These are phyloP conservation scores for Aphaenogaster floridana DNA, from an alignment of 1,140 invertebrate genomes.

Conservation along the genomic window DNA sequence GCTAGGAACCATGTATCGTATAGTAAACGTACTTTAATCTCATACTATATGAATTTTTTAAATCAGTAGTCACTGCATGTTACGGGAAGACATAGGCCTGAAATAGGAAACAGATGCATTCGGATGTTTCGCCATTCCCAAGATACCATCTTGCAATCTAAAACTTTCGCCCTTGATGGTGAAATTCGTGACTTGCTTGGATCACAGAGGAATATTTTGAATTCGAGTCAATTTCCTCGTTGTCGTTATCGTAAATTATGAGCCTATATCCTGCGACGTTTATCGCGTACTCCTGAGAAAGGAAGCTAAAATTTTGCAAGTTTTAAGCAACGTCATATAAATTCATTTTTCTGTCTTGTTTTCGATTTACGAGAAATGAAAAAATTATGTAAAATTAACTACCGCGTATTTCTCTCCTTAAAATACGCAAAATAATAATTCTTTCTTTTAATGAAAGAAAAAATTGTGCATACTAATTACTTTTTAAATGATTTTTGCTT, in stretches of 20 bases:
- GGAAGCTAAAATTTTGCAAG: neutral
- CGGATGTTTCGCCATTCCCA: constrained; percentile 54
- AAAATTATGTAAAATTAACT: too few relatives aligned
- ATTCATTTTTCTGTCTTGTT: neutral
- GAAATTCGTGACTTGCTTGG: constrained; percentile 41
- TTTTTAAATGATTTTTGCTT: too few relatives aligned
- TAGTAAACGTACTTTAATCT: neutral
- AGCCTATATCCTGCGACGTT: constrained; percentile 39
- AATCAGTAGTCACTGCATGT: neutral
- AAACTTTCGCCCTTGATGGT: constrained; percentile 60
- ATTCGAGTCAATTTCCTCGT: constrained; percentile 26
- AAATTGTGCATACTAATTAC: too few relatives aligned
- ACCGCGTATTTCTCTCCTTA: too few relatives aligned
- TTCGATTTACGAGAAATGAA: neutral
- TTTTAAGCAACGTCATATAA: neutral
- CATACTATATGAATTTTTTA: neutral
- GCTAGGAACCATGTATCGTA: neutral
- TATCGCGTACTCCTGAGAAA: constrained; percentile 9
- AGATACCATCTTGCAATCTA: constrained; percentile 48
- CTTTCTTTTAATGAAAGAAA: too few relatives aligned
- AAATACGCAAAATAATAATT: too few relatives aligned
- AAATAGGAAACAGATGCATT: constrained; percentile 32
- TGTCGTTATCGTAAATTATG: constrained; percentile 42
- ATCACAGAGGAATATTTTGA: constrained; percentile 24
- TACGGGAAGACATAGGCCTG: neutral